Evolutionary conservation across 2,113 vertebrate genomes (phyloP).

Genomic region (Hemiprocne comata): DNA sequence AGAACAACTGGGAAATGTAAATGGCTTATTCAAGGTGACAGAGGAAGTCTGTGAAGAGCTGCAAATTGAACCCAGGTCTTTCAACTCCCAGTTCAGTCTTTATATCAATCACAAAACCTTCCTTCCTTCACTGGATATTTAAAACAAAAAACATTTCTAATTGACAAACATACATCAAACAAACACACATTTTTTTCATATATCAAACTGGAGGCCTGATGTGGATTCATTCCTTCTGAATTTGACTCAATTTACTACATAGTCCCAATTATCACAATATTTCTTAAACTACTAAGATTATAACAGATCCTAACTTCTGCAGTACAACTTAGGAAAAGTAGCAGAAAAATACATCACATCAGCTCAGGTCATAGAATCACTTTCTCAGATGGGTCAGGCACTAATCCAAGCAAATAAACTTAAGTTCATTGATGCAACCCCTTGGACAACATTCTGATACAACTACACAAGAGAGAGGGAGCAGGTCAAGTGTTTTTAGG

Average conservation of each 20-base stretch:
- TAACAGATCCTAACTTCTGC: background rate
- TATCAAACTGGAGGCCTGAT: background rate
- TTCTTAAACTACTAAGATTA: background rate
- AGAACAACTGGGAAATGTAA: constrained; percentile 43
- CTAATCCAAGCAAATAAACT: background rate
- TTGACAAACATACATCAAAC: background rate
- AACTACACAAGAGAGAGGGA: background rate
- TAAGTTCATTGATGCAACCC: background rate
- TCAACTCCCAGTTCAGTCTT: constrained; percentile 39
- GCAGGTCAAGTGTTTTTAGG: background rate
- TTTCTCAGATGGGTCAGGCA: background rate
- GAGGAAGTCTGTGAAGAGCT: constrained; percentile 49
- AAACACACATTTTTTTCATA: background rate
- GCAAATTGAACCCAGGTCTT: constrained; percentile 65
- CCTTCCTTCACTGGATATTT: constrained; percentile 22
- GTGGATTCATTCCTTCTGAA: background rate
- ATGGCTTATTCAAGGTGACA: constrained; percentile 48
- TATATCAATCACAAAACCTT: constrained; percentile 48
- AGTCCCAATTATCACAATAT: background rate
- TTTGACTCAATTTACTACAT: background rate
- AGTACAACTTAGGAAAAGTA: background rate
- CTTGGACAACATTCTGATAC: background rate
- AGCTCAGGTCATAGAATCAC: background rate
- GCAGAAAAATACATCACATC: background rate
- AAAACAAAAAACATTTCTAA: constrained; percentile 4